Evolutionary conservation across 2,113 vertebrate species (phyloP).

Genomic region (Chamaetylas fuelleborni): DNA sequence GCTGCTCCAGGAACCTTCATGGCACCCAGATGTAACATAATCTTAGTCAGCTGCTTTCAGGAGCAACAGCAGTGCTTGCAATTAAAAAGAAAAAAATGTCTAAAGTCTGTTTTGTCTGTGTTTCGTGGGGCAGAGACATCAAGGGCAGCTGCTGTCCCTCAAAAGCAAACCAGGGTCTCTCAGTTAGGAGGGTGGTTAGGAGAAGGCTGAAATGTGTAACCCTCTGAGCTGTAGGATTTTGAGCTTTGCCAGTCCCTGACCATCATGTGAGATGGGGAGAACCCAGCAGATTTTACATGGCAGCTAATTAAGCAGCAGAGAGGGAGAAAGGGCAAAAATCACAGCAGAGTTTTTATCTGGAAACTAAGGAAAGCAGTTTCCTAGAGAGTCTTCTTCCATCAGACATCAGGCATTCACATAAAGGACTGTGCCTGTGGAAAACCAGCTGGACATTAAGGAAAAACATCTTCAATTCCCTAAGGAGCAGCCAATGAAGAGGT

Average conservation of each 20-base stretch:
- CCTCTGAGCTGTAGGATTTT: background rate
- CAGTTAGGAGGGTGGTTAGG: background rate
- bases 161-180: background rate
- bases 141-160: background rate
- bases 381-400: background rate
- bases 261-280: background rate
- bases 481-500: background rate
- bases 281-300: background rate
- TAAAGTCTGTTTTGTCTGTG: background rate
- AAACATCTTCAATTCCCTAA: background rate
- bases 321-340: background rate
- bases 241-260: background rate
- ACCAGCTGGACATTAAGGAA: background rate
- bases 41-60: background rate
- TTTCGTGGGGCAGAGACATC: background rate
- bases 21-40: background rate
- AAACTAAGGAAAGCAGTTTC: background rate
- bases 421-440: background rate
- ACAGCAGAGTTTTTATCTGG: background rate
- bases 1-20: background rate
- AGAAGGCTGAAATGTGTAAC: background rate
- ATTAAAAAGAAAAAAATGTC: background rate
- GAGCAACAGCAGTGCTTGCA: background rate
- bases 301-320: background rate
- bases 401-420: background rate